Percentiles rank a stretch among this genome's conserved stretches.
Evolutionary conservation across 1,140 invertebrate species (phyloP).

Genomic region (Drosophila funebris): DNA sequence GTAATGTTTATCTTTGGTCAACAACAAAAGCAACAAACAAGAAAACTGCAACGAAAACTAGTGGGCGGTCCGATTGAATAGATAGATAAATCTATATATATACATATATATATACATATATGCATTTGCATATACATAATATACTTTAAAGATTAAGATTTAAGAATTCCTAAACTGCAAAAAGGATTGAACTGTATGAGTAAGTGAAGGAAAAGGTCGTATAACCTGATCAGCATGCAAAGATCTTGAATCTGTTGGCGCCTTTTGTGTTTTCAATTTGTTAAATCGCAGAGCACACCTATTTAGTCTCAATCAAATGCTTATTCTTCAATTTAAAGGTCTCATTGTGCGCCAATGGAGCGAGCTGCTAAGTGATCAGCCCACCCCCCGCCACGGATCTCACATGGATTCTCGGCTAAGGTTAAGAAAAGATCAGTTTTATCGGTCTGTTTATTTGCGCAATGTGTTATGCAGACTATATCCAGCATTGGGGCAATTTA

Average conservation of each 20-base stretch:
- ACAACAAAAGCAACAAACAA: constrained; percentile 53
- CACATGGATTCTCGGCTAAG: background rate
- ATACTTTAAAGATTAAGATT: too few species aligned
- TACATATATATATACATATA: background rate
- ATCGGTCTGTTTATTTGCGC: constrained; percentile 28
- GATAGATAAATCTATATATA: background rate
- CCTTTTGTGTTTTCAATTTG: constrained; percentile 8
- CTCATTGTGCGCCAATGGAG: constrained; percentile 66
- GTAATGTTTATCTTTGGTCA: constrained; percentile 70
- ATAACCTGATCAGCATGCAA: background rate
- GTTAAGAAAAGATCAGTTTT: constrained; percentile 36
- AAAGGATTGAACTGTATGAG: background rate
- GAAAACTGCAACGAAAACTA: constrained; percentile 1
- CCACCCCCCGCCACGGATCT: constrained; percentile 10
- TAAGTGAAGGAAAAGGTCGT: background rate
- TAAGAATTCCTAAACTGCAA: background rate
- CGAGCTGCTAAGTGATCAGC: constrained; percentile 70
- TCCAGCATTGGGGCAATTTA: constrained; percentile 14
- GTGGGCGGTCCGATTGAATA: background rate
- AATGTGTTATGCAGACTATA: constrained; percentile 25
- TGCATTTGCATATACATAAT: too few species aligned
- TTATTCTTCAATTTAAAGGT: constrained; percentile 73
- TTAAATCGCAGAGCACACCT: constrained; percentile 16
- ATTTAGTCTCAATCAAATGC: constrained; percentile 52
- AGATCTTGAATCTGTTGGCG: constrained; percentile 3